Base-by-base conservation (phyloP, 2,113 vertebrate species). In the Oxyruncus cristatus region DNA sequence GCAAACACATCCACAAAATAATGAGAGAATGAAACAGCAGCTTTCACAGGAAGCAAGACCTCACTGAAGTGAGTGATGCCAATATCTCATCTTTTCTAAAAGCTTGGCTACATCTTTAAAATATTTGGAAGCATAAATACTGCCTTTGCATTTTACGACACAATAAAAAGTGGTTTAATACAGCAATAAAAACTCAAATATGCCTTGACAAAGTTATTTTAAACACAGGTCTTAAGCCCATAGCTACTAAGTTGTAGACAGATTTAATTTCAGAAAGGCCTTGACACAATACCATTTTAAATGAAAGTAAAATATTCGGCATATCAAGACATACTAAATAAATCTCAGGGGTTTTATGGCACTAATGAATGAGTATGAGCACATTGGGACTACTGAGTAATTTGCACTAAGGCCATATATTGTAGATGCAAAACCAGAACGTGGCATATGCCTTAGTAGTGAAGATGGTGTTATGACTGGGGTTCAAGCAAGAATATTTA, bases 141-240 rank as follows among this genome's bases (percentile, higher is more conserved):
- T 93, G 71, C 59, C 90, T 92, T 56, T 92, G 80, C 50, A 47
- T 91, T 97, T 97, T 97, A 97, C 9, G 90, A 61, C 71, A 81
- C 59, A 95, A 96, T 96, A 95, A 97, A 98, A 97, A 92, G 61
- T 92, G 41, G 65, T 97, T 97, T 92, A 97, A 95, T 93, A 63
- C 16, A 92, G 74, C 80, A 86, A 81, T 94, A 84, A 97, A 98
- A 97, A 66, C 35, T 94, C 87, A 95, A 97, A 96, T 95, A 85
- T 84, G 55, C 65, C 70, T 95, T 94, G 65, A 82, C 42, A 91
- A 87, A 88, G 94, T 97, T 95, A 93, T 94, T 94, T 93, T 91
- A 76, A 96, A 97, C 88, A 94, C 74, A 93, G 33, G 63, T 85
- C 53, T 88, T 72, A 94, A 95, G 85, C 84, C 41, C 17, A 86